Percentiles rank a stretch among this genome's conserved stretches.
Conservation (phyloP, 2,797 vertebrate species). For the Alauda arvensis region DNA sequence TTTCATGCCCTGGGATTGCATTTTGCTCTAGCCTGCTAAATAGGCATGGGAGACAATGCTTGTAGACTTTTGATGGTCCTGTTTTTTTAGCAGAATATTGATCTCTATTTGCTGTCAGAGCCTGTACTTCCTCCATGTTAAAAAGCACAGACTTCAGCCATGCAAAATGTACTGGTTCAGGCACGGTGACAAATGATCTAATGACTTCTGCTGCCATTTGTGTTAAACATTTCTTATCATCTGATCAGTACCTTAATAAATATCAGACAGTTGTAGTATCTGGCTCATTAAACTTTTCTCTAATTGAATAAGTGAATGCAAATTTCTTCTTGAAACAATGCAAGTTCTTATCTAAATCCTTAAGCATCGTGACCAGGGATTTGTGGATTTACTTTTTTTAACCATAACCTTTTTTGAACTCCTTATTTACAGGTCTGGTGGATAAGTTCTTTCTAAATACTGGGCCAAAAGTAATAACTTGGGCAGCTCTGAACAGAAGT, state of each 20-base stretch:
- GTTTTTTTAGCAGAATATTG: background rate
- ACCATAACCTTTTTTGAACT: background rate
- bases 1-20: background rate
- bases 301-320: background rate
- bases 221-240: background rate
- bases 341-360: background rate
- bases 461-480: background rate
- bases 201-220: background rate
- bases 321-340: background rate
- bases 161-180: background rate
- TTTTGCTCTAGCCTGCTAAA: background rate
- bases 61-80: background rate
- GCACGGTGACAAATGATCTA: background rate
- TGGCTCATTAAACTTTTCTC: background rate
- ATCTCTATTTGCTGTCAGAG: background rate
- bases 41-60: background rate
- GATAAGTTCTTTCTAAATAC: background rate
- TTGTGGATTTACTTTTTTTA: conserved; percentile 56
- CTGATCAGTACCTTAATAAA: background rate
- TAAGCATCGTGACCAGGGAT: background rate
- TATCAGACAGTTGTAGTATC: background rate
- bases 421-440: background rate
- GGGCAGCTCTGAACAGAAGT: background rate
- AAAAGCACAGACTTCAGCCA: background rate
- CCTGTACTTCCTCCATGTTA: background rate